phyloP scores from a whole-genome alignment of 2,113 vertebrate genomes.

The Ibidorhyncha struthersii region DNA sequence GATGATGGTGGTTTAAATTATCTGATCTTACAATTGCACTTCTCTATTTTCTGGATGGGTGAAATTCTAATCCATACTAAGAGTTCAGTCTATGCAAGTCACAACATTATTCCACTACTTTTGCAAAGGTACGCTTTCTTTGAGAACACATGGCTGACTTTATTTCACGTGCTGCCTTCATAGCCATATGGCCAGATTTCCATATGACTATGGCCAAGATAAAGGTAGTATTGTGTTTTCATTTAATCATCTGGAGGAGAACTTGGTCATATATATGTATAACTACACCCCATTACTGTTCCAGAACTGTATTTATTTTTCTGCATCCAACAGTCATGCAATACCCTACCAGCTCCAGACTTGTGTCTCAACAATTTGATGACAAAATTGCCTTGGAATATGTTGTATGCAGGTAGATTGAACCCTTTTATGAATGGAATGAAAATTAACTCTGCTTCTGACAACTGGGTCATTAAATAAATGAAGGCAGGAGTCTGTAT shows the following conservation, averaged over 20 bases:
- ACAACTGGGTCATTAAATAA: neutral
- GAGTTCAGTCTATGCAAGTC: slow-evolving; percentile 76
- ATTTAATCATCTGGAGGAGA: neutral
- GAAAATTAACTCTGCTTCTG: slow-evolving; percentile 44
- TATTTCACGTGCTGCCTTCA: neutral
- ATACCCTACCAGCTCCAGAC: neutral
- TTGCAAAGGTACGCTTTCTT: rapidly evolving
- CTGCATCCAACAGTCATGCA: neutral
- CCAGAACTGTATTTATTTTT: neutral
- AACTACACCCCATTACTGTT: neutral
- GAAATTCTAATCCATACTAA: slow-evolving; percentile 55
- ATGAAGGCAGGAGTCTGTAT: neutral
- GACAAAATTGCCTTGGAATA: neutral
- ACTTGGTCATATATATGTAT: neutral
- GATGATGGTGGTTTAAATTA: slow-evolving; percentile 45
- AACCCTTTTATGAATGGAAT: slow-evolving; percentile 69
- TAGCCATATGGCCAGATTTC: neutral
- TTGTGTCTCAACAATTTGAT: neutral
- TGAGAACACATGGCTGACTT: neutral
- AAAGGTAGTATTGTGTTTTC: neutral
- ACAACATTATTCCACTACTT: slow-evolving; percentile 16
- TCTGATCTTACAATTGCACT: slow-evolving; percentile 56
- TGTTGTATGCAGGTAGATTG: slow-evolving; percentile 70
- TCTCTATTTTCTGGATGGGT: slow-evolving; percentile 28
- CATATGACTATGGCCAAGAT: neutral